Base-by-base conservation (phyloP, 2,888 invertebrate genomes). In the Ferdinandea cuprea region DNA sequence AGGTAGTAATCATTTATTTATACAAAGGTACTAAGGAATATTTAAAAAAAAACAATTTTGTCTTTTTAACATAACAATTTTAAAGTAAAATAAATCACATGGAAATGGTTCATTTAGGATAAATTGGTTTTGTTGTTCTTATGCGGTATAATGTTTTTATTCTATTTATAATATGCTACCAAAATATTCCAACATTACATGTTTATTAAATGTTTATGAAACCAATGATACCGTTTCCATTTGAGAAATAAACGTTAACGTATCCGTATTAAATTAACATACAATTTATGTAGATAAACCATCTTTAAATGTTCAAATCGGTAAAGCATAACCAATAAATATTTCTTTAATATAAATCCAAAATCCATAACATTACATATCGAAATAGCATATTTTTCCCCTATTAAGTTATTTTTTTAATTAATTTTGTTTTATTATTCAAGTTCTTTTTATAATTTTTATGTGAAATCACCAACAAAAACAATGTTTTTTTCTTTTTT, bases 401-500 rank as follows among this genome's bases (percentile, higher is more conserved):
- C 6, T 30, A n/a, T n/a, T n/a, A 63, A 25, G 21, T 54, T 19
- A 25, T 13, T 21, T 25, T 35, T 46, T 44, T 35, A 46, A 48
- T 13, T 54, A 56, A 54, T 73, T 63, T 68, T 40, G 37, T 77
- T 77, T 50, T 58, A 59, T 56, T 78, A 44, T 81, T 63, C 59
- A 58, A 42, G 25, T 86, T 85, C 85, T 61, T 85, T 85, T 78
- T 86, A 85, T 85, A 85, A 84, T 72, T 77, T 72, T 83, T 68
- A 66, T 66, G 83, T 78, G 81, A 85, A 85, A 91, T 90, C 89
- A 91, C 89, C 89, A 90, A 90, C 90, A 90, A 90, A 90, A 89
- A 88, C 89, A 89, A 89, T 90, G 87, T 90, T 90, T 89, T 88
- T 84, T 90, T 88, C 85, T 89, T 89, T 87, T 89, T 88, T 89